Base-by-base conservation (phyloP, 2,797 vertebrate species). In the Enteromius paludinosus region DNA sequence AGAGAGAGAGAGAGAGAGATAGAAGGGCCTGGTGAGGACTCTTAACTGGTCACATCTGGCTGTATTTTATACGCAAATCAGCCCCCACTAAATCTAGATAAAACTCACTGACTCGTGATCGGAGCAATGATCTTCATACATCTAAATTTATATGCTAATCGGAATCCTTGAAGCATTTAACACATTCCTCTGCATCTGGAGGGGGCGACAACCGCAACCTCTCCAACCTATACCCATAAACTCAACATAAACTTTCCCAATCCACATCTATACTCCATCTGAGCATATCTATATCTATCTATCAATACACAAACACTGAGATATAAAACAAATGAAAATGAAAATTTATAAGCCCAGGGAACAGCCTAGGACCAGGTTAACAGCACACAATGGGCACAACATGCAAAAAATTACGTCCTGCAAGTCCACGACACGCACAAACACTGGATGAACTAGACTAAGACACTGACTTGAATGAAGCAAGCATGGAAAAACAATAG, bases 111-210 rank as follows among this genome's bases (percentile, higher is more conserved):
- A 90, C 86, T 93, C 92, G 92, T 92, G 92, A 95, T 95, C 94
- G 90, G 90, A 89, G 89, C 93, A 85, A 91, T 92, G 93, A 95
- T 94, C 94, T 94, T 89, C 89, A 93, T 93, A 93, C 90, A 90
- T 94, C 93, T 94, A 94, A 93, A 95, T 95, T 92, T 94, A 93
- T 92, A 95, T 95, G 94, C 93, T 94, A 94, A 95, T 94, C 89
- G 89, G 90, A 91, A 23, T 89, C 92, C 92, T 89, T 91, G 89
- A 90, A 89, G 91, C 92, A 88, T 91, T 92, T 90, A 89, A 91
- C 90, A 84, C 93, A 94, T 95, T 93, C 94, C 94, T 90, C 87
- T 92, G 92, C 92, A 93, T 88, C 87, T 71, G 81, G 81, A 83
- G 86, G 83, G 86, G 74, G 83, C 86, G 78, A 88, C 85, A 0